Evolutionary conservation across 2,888 invertebrate genomes (phyloP), one percentile per base, ranked within the genome.

Genomic region (Heliconius hortense): DNA sequence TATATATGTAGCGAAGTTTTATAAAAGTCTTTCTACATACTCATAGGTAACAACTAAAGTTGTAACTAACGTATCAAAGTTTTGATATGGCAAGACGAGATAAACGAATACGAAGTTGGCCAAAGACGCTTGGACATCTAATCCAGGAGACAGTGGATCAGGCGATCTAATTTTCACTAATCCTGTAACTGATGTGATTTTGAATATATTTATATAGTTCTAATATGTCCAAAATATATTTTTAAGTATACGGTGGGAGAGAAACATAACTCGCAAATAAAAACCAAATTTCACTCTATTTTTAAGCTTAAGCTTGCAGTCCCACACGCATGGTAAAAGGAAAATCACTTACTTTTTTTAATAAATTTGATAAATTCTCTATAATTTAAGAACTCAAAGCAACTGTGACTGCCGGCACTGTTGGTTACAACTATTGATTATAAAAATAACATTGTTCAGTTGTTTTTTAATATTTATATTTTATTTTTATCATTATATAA

Each of bases 81-180:
- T 56, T 56, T n/a, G n/a, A 56, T 21, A 56, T 56, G 56, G 56
- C n/a, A n/a, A 56, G 56, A n/a, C 56, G n/a, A n/a, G n/a, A n/a
- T 56, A 56, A 56, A 21, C n/a, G 21, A n/a, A n/a, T 56, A 56
- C 56, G 56, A 56, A n/a, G 56, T 56, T n/a, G n/a, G 56, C 56
- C 56, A 56, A 56, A 8, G 10, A 3, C n/a, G 53, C 21, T 56
- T n/a, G 4, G 56, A 10, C 35, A 35, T 10, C 35, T 35, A 35
- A 35, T 35, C 35, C 35, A 10, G 10, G 10, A 35, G 35, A 35
- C 10, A 35, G 35, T 10, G 10, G 35, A 35, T 8, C 10, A 35
- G 35, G 10, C 0, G 35, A 35, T 35, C 35, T 35, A 10, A 35
- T 35, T 35, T 35, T 10, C 35, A 10, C 35, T 10, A 35, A 35